A percentile compares a stretch with the other conserved stretches of the same genome.
These are phyloP conservation scores for Sepiola atlantica DNA, from an alignment of 2,888 invertebrate species.

Conservation along the genomic window DNA sequence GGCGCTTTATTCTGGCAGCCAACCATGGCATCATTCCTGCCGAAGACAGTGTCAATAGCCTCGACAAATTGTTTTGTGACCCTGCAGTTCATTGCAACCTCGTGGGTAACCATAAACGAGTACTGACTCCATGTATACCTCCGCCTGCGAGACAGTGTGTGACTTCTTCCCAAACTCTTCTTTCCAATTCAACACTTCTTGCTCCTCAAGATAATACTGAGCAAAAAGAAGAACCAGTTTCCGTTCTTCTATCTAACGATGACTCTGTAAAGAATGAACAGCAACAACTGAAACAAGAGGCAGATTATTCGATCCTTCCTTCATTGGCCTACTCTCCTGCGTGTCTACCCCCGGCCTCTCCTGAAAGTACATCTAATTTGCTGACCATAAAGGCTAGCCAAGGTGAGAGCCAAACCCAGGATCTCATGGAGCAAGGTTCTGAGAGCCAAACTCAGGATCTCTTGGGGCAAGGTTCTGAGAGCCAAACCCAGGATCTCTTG, in stretches of 20 bases:
- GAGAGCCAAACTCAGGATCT: too few relatives aligned
- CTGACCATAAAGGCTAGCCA: neutral
- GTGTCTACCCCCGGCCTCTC: neutral
- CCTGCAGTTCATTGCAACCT: conserved; percentile 60
- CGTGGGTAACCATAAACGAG: conserved; percentile 58
- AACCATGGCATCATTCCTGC: conserved; percentile 53
- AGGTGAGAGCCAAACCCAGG: neutral
- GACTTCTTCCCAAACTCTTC: conserved; percentile 48
- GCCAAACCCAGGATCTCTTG: neutral
- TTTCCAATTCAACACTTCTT: neutral
- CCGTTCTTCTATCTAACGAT: neutral
- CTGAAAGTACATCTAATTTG: neutral
- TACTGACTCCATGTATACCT: conserved; percentile 63
- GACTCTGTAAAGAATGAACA: neutral
- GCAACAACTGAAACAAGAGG: neutral
- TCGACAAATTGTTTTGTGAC: conserved; percentile 60
- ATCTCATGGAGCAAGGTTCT: too few relatives aligned
- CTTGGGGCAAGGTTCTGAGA: too few relatives aligned
- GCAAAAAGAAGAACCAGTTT: neutral
- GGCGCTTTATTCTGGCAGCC: conserved; percentile 58
- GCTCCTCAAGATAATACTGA: neutral
- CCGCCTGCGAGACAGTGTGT: conserved; percentile 59
- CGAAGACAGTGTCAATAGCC: conserved; percentile 53
- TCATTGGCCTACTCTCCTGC: neutral
- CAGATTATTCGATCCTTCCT: neutral